phyloP scores from a whole-genome alignment of 2,113 vertebrate genomes.

The Spea bombifrons region DNA sequence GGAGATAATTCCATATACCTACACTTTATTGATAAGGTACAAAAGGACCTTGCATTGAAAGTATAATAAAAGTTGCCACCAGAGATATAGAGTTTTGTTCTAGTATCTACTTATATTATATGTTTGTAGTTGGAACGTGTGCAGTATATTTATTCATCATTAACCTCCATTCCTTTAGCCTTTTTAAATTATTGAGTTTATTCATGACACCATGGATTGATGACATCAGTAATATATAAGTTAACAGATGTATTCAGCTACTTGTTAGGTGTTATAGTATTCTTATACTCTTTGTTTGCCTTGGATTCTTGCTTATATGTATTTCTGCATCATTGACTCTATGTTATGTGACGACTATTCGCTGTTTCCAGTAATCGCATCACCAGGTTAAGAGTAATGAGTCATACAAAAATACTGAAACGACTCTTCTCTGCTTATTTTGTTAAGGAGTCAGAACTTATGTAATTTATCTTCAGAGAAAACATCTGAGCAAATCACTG shows the following conservation, averaged over 20 bases:
- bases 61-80: no score
- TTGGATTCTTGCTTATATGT: slow-evolving; percentile 32
- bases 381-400: slow-evolving; percentile 23
- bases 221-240: slow-evolving; percentile 12
- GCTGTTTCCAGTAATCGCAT: slow-evolving; percentile 39
- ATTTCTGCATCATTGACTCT: slow-evolving; percentile 34
- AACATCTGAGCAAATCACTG: slow-evolving; percentile 30
- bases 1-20: no score
- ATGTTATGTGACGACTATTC: slow-evolving; percentile 33
- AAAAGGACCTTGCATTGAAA: no score
- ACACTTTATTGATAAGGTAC: no score
- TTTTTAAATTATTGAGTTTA: no score
- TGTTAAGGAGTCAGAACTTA: slow-evolving; percentile 14
- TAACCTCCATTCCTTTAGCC: no score
- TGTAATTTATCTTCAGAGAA: slow-evolving; percentile 29
- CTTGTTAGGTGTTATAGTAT: slow-evolving; percentile 13
- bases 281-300: slow-evolving; percentile 33
- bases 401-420: slow-evolving; percentile 19
- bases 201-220: no score
- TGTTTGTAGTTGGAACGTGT: no score
- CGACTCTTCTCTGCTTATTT: slow-evolving; percentile 42
- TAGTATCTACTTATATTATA: no score
- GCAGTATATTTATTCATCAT: no score
- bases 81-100: no score
- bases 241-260: slow-evolving; percentile 11